Percentiles rank a stretch among this genome's conserved stretches.
phyloP scores from a whole-genome alignment of 2,888 invertebrate species.

The Drosophila helvetica region DNA sequence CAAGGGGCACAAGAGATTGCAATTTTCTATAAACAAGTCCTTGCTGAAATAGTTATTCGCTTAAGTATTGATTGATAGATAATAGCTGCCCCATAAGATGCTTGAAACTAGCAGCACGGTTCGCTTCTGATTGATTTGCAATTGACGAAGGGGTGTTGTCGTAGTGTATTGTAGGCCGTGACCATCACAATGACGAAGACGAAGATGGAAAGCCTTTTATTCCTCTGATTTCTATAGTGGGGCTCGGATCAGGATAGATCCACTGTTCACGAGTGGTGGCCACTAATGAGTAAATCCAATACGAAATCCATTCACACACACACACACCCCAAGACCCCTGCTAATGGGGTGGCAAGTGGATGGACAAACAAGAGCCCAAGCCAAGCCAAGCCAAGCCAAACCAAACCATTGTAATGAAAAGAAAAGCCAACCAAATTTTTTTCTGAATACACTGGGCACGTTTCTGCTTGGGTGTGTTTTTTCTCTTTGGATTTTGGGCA shows the following conservation, averaged over 20 bases:
- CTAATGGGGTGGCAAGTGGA: slow-evolving; percentile 62
- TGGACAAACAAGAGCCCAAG: slow-evolving; percentile 50
- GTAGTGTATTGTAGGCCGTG: too few relatives aligned
- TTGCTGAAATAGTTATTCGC: not conserved
- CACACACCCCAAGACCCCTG: slow-evolving; percentile 13
- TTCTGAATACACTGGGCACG: slow-evolving; percentile 23
- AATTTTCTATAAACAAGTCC: not conserved
- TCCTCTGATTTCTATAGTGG: not conserved
- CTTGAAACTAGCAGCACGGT: slow-evolving; percentile 7
- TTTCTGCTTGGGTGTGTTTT: not conserved
- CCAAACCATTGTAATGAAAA: slow-evolving; percentile 39
- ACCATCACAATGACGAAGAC: too few relatives aligned
- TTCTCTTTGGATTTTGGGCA: slow-evolving; percentile 12
- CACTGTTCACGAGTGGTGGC: not conserved
- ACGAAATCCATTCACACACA: slow-evolving; percentile 35
- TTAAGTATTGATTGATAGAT: too few relatives aligned
- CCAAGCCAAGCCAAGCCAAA: slow-evolving; percentile 28
- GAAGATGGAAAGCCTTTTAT: too few relatives aligned
- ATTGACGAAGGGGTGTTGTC: too few relatives aligned
- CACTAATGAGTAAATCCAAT: slow-evolving; percentile 42
- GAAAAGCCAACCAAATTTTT: slow-evolving; percentile 44
- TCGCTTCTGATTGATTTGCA: too few relatives aligned
- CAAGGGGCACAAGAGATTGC: not conserved
- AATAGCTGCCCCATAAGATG: not conserved
- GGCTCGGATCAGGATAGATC: not conserved